Conservation (phyloP, 2,113 vertebrate species). For the Trichomycterus rosablanca region DNA sequence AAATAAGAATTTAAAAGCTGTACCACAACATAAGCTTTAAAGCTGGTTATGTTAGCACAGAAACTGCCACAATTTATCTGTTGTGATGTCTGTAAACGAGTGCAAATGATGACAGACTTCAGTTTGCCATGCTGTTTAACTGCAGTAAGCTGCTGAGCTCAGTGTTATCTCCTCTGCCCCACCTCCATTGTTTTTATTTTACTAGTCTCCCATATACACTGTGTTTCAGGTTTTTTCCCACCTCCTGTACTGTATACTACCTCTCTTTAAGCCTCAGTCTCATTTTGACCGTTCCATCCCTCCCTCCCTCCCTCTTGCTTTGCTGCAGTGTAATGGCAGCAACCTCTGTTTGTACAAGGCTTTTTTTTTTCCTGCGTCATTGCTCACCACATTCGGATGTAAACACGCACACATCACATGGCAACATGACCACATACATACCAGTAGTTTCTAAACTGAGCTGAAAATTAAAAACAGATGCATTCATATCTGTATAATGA, state of each 20-base stretch:
- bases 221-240: not conserved
- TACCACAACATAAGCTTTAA: too few relatives aligned
- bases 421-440: conserved; percentile 41
- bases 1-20: too few relatives aligned
- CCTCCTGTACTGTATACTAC: not conserved
- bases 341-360: conserved; percentile 45
- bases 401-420: conserved; percentile 58
- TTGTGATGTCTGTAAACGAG: too few relatives aligned
- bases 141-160: not conserved
- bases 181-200: not conserved
- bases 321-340: conserved; percentile 57
- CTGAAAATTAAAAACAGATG: too few relatives aligned
- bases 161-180: not conserved
- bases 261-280: conserved; percentile 26
- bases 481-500: too few relatives aligned
- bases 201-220: not conserved
- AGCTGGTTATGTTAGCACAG: too few relatives aligned
- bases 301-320: conserved; percentile 29
- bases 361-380: conserved; percentile 57
- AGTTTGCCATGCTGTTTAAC: conserved; percentile 14
- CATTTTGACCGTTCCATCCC: conserved; percentile 18
- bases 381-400: conserved; percentile 54
- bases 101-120: too few relatives aligned
- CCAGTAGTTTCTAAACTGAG: too few relatives aligned
- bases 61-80: too few relatives aligned